Conservation (phyloP, 1,140 invertebrate species). For the Pentalonia nigronervosa region DNA sequence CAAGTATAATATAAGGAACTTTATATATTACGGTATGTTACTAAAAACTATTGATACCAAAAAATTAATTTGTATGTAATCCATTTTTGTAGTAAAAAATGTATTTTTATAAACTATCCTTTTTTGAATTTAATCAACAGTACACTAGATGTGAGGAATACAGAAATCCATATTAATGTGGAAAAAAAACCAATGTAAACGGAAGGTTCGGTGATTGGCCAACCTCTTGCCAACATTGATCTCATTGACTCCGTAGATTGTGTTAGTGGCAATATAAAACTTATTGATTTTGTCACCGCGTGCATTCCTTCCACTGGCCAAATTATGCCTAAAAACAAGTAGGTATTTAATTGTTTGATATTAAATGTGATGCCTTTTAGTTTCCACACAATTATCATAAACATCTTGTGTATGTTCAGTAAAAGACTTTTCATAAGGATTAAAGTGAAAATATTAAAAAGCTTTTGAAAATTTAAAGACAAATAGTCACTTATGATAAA, state of each 20-base stretch:
- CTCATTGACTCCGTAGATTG: slow-evolving; percentile 88
- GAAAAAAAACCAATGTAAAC: slow-evolving; percentile 90
- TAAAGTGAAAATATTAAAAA: not conserved
- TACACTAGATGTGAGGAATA: slow-evolving; percentile 85
- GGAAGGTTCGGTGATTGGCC: slow-evolving; percentile 79
- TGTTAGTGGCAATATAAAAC: slow-evolving; percentile 86
- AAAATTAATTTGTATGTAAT: not conserved
- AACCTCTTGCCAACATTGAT: slow-evolving; percentile 88
- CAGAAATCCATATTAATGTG: slow-evolving; percentile 85
- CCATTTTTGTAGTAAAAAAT: not conserved
- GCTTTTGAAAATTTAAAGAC: not conserved
- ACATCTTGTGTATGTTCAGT: not conserved
- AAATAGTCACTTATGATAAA: not conserved
- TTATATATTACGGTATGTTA: not conserved
- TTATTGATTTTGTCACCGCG: slow-evolving; percentile 77
- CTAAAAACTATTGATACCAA: not conserved
- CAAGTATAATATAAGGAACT: slow-evolving; percentile 30
- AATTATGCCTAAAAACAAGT: slow-evolving; percentile 73
- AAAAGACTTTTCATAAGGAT: not conserved
- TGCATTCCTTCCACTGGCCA: slow-evolving; percentile 92
- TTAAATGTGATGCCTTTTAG: not conserved
- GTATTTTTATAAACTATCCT: slow-evolving; percentile 66
- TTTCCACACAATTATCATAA: not conserved
- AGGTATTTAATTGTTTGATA: not conserved
- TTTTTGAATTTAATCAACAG: slow-evolving; percentile 80